These are phyloP conservation scores for Tragelaphus strepsiceros DNA, from an alignment of 2,113 vertebrate genomes.

Conservation along the genomic window DNA sequence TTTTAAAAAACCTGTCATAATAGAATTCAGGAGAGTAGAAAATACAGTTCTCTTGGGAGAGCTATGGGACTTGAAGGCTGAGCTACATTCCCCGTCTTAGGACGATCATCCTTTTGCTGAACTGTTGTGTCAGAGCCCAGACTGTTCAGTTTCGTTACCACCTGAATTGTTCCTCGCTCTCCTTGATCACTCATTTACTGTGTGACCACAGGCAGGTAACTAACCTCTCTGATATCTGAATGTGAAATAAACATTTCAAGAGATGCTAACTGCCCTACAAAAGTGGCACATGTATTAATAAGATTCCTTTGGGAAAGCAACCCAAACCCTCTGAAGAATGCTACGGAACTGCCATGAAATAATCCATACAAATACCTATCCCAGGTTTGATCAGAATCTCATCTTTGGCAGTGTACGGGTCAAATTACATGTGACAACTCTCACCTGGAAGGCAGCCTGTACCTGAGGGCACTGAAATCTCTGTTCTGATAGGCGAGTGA, in stretches of 20 bases:
- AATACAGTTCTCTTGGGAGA: constrained; percentile 64
- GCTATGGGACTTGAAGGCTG: not conserved
- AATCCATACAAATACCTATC: not conserved
- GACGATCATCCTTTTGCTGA: constrained; percentile 8
- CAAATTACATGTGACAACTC: not conserved
- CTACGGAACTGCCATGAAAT: not conserved
- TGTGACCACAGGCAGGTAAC: not conserved
- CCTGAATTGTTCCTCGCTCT: not conserved
- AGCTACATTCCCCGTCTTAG: not conserved
- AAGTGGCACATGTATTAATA: not conserved
- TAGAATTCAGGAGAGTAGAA: constrained; percentile 61
- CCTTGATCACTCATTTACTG: not conserved
- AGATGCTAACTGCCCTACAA: not conserved
- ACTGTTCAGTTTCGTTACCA: constrained; percentile 23
- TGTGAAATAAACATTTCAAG: not conserved
- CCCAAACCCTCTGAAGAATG: not conserved
- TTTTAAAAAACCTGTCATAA: constrained; percentile 52
- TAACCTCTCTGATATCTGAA: not conserved
- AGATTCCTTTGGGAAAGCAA: constrained; percentile 33
- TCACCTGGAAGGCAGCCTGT: not conserved
- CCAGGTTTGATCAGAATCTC: not conserved
- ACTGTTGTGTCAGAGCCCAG: constrained; percentile 10
- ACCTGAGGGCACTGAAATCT: not conserved
- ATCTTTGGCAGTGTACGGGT: not conserved
- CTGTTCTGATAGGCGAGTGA: not conserved